Base-by-base conservation (phyloP, 2,797 vertebrate species). In the Chanos chanos region DNA sequence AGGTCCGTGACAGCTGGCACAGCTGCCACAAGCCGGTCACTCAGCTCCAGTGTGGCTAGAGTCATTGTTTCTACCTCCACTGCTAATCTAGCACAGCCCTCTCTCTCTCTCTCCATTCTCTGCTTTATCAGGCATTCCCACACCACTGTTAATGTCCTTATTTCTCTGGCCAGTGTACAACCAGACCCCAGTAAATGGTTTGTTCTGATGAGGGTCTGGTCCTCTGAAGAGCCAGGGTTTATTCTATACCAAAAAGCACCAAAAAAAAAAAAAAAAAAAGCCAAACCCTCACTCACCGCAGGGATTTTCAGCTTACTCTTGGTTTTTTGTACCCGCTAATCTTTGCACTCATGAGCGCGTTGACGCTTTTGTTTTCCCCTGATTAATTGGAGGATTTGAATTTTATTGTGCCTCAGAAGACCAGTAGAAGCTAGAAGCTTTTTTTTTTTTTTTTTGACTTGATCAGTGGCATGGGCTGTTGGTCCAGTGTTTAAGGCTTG, bases 61-160 rank as follows among this genome's bases (percentile, higher is more conserved):
- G 81, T 13, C 84, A 81, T 25, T 86, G 82, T 51, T 77, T 87
- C 50, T 24, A 37, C 57, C 52, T 48, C 28, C 47, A 44, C 45
- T 64, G 41, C 22, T 61, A 57, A 68, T 60, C 45, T 45, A 51
- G 68, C 51, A 48, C 22, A 22, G 45, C 49, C 45, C 56, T 44
- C 13, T 60, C 30, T 68, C 43, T 50, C 2, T 19, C 30, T 45
- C 10, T 50, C 37, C 36, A n/a, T n/a, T 30, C 15, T 9, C 34
- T 50, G 53, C 51, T 67, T 72, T 73, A 67, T 75, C 68, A 71
- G 33, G 47, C 49, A 5, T 21, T 65, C 48, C 51, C 59, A 62
- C 68, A 52, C 61, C 53, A 21, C 28, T 28, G 53, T 63, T 60
- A 63, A 57, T 50, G 54, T 71, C 48, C 50, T 30, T 24, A n/a